Conservation (phyloP, 2,797 vertebrate species). For the Gorsachius magnificus region DNA sequence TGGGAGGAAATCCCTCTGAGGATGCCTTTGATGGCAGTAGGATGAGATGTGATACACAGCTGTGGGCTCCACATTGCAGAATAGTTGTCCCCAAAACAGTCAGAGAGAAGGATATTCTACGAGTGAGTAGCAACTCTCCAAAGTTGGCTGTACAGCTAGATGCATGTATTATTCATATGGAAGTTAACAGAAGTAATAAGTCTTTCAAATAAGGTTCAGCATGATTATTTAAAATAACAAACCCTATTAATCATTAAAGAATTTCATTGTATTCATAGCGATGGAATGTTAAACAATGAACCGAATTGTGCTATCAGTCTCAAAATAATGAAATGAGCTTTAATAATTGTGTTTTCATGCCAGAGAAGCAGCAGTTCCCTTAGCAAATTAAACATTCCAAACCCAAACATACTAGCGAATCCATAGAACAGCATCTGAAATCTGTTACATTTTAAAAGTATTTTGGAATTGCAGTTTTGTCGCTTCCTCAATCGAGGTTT, state of each 20-base stretch:
- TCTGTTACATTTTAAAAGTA: not conserved
- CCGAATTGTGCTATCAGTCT: constrained; percentile 2
- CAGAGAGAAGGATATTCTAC: not conserved
- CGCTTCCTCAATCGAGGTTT: not conserved
- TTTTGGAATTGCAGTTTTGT: not conserved
- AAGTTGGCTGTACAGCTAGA: not conserved
- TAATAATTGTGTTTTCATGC: constrained; percentile 55
- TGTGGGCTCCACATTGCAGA: fast-evolving
- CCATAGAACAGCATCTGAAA: not conserved
- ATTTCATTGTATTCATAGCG: not conserved
- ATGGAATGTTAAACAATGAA: constrained; percentile 28
- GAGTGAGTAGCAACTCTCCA: not conserved
- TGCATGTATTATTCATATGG: not conserved
- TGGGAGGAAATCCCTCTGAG: not conserved
- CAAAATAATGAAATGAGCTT: constrained; percentile 43
- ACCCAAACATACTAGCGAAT: not conserved
- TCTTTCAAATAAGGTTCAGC: constrained; percentile 8
- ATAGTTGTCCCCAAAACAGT: not conserved
- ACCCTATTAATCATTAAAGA: constrained; percentile 31
- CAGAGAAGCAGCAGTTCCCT: constrained; percentile 9
- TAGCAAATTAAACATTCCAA: constrained; percentile 19
- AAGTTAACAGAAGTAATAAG: not conserved
- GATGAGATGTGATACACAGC: not conserved
- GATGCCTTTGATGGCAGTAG: not conserved
- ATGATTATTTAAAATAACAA: constrained; percentile 44